A percentile compares a stretch with the other conserved stretches of the same genome.
These are phyloP conservation scores for Pemphredon lugubris DNA, from an alignment of 2,888 invertebrate species.

Conservation along the genomic window DNA sequence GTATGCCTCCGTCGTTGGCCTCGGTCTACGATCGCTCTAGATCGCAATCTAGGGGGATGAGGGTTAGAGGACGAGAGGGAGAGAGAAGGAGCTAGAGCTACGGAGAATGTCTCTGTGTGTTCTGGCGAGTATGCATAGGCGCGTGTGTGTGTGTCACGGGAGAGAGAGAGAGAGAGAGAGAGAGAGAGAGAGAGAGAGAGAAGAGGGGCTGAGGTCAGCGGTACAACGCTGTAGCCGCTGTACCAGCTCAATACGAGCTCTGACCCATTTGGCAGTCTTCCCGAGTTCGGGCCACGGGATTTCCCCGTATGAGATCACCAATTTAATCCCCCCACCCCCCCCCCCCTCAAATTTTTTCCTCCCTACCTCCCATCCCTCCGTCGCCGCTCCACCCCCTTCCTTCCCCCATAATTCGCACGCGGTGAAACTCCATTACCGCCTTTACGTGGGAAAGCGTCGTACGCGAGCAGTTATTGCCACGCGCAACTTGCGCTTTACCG, in stretches of 20 bases:
- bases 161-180: constrained; percentile 22
- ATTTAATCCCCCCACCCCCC: constrained; percentile 38
- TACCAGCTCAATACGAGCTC: constrained; percentile 69
- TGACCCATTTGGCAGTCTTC: constrained; percentile 79
- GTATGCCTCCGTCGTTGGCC: constrained; percentile 39
- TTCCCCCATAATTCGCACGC: constrained; percentile 16
- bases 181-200: constrained; percentile 31
- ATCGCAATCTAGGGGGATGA: constrained; percentile 45
- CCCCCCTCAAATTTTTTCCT: background rate
- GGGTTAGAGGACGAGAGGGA: constrained; percentile 2
- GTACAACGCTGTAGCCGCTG: constrained; percentile 44
- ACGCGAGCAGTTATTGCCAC: background rate
- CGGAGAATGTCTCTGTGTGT: no score
- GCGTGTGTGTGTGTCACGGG: no score
- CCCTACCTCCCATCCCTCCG: background rate
- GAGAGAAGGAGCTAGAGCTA: background rate
- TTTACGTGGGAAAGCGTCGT: constrained; percentile 21
- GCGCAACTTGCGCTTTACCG: background rate
- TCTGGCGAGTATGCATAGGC: no score
- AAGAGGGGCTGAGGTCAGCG: constrained; percentile 49
- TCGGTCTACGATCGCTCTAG: constrained; percentile 57
- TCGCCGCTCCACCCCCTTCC: background rate
- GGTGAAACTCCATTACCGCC: background rate
- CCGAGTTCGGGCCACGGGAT: constrained; percentile 63
- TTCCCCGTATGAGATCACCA: constrained; percentile 44